Base-by-base conservation (phyloP, 2,113 vertebrate genomes). In the Fukomys damarensis region DNA sequence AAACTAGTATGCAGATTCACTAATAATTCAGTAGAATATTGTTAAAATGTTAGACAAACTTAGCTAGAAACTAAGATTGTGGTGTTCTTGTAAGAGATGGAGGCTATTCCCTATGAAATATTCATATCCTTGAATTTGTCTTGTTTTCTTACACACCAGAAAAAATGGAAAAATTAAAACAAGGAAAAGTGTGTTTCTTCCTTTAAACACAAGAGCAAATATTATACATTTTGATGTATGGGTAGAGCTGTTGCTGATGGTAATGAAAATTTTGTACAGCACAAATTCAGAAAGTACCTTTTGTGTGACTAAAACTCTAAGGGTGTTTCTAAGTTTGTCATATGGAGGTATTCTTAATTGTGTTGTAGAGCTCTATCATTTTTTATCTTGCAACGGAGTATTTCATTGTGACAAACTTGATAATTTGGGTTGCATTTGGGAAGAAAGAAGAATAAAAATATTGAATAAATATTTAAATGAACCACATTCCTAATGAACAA, bases 21-120 rank as follows among this genome's bases (percentile, higher is more conserved):
- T 59, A 93, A 81, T 19, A 87, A 81, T 54, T 79, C 26, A 79
- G 17, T 35, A 80, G 91, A 91, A 54, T 41, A 9, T 13, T 91
- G 4, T 35, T 85, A 66, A 68, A 61, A 74, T 65, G 1, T 86
- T 86, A 30, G 1, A 59, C 9, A 22, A n/a, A 63, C 58, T 61
- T 70, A 54, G 83, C 10, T 26, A 92, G 66, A 28, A 88, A 82
- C 2, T 14, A 13, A 93, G 24, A 43, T 7, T 82, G 35, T 22
- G 30, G 3, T 63, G n/a, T 43, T 49, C 10, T 46, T 77, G 3
- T 74, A 74, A 88, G 30, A 81, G 9, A 68, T 22, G 41, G 26
- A 61, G 5, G 65, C 76, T 49, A 74, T 76, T 95, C 59, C 17
- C 58, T 56, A 56, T 63, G 17, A 81, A 92, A 85, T 43, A 70